phyloP scores from a whole-genome alignment of 2,797 vertebrate genomes.

The Betta splendens region DNA sequence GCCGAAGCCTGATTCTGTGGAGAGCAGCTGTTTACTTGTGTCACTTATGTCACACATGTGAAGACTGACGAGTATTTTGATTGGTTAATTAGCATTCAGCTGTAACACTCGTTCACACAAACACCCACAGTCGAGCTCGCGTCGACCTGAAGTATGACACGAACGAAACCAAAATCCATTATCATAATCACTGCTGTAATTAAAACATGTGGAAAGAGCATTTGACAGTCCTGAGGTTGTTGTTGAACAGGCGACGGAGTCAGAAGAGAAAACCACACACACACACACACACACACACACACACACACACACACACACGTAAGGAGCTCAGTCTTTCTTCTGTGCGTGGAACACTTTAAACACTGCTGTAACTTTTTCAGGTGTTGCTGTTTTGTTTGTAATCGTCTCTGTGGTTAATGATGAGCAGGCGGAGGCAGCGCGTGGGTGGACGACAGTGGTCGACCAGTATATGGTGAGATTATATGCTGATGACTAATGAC shows the following conservation, averaged over 20 bases:
- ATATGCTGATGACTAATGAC: slow-evolving; percentile 9
- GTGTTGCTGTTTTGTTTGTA: slow-evolving; percentile 3
- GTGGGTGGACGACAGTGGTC: slow-evolving; percentile 1
- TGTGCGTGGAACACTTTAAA: slow-evolving; percentile 46
- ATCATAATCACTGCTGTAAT: slow-evolving; percentile 22
- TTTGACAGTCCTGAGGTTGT: slow-evolving; percentile 15
- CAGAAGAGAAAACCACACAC: background rate
- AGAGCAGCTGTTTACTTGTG: slow-evolving; percentile 10
- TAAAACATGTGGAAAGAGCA: slow-evolving; percentile 24
- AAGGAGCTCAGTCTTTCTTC: too few species aligned
- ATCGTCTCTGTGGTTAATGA: slow-evolving; percentile 28
- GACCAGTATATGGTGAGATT: slow-evolving; percentile 6
- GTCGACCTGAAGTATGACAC: slow-evolving; percentile 6
- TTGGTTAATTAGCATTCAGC: slow-evolving; percentile 33
- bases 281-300: too few species aligned
- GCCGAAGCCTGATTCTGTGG: background rate
- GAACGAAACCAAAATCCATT: slow-evolving; percentile 30
- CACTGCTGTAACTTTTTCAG: slow-evolving; percentile 40
- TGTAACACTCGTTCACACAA: slow-evolving; percentile 5
- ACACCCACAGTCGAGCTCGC: slow-evolving; percentile 10
- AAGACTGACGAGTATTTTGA: slow-evolving; percentile 20
- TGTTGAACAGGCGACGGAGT: slow-evolving; percentile 16
- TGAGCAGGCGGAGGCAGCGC: background rate
- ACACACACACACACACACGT: too few species aligned
- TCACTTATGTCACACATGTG: slow-evolving; percentile 11